phyloP scores from a whole-genome alignment of 2,888 invertebrate species.

The Ditylenchus weischeri region DNA sequence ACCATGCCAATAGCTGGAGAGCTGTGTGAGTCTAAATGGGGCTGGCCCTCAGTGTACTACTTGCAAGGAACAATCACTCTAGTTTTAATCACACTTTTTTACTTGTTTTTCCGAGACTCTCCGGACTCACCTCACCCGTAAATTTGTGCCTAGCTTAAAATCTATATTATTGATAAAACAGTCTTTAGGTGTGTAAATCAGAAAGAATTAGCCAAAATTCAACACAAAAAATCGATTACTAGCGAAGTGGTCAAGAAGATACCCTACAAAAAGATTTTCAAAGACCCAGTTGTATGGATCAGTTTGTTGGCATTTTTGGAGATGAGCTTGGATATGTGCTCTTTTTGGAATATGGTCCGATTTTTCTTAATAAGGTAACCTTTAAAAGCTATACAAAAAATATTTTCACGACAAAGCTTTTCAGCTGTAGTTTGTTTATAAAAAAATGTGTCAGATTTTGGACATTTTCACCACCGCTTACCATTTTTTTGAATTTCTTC shows the following conservation, averaged over 20 bases:
- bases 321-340: constrained; percentile 25
- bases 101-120: constrained; percentile 13
- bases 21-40: constrained; percentile 31
- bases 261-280: constrained; percentile 23
- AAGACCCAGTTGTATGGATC: constrained; percentile 35
- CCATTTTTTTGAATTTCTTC: no score
- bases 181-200: neutral
- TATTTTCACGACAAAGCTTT: no score
- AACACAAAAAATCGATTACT: neutral
- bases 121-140: neutral
- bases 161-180: neutral
- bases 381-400: no score
- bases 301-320: constrained; percentile 28
- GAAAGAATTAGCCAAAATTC: constrained; percentile 10
- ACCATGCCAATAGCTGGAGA: constrained; percentile 34
- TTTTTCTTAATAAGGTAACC: constrained; percentile 22
- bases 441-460: no score
- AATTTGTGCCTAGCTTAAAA: neutral
- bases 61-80: constrained; percentile 34
- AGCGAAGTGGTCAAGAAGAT: constrained; percentile 6
- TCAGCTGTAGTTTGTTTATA: no score
- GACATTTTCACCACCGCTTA: no score
- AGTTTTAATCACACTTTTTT: constrained; percentile 20
- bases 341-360: constrained; percentile 18
- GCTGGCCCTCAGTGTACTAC: constrained; percentile 41